phyloP scores from a whole-genome alignment of 2,113 vertebrate species.

The Chrysochloris asiatica region DNA sequence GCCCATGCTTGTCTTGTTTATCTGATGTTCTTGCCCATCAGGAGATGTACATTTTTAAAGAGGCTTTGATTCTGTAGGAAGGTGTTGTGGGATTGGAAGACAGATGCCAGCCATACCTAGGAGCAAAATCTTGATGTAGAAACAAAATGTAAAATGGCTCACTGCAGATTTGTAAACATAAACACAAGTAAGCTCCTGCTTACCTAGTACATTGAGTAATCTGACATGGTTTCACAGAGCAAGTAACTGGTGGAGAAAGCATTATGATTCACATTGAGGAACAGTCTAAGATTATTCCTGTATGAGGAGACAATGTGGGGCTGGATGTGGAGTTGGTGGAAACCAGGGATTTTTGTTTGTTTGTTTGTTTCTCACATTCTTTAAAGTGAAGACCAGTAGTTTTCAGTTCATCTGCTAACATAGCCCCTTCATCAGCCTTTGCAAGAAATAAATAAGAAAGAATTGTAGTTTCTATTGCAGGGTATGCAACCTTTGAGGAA shows the following conservation, averaged over 20 bases:
- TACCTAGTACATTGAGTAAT: neutral
- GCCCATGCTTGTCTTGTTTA: too few relatives aligned
- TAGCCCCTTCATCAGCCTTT: neutral
- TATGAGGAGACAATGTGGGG: neutral
- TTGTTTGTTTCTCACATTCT: too few relatives aligned
- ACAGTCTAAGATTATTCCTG: neutral
- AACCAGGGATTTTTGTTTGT: neutral
- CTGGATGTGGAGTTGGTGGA: neutral
- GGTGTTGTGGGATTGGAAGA: too few relatives aligned
- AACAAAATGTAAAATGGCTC: too few relatives aligned
- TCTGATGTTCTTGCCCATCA: too few relatives aligned
- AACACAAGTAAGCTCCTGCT: neutral
- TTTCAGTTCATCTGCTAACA: neutral
- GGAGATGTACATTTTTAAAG: too few relatives aligned
- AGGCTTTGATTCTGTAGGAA: too few relatives aligned
- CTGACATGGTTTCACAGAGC: neutral
- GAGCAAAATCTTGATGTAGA: too few relatives aligned
- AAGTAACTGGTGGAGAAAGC: neutral
- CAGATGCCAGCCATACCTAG: too few relatives aligned
- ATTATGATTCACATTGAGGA: neutral
- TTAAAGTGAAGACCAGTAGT: neutral
- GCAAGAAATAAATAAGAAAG: neutral
- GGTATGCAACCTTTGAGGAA: neutral
- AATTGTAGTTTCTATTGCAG: neutral
- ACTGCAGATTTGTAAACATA: neutral